Conservation (phyloP, 2,113 vertebrate genomes). For the Paradoxurus hermaphroditus region DNA sequence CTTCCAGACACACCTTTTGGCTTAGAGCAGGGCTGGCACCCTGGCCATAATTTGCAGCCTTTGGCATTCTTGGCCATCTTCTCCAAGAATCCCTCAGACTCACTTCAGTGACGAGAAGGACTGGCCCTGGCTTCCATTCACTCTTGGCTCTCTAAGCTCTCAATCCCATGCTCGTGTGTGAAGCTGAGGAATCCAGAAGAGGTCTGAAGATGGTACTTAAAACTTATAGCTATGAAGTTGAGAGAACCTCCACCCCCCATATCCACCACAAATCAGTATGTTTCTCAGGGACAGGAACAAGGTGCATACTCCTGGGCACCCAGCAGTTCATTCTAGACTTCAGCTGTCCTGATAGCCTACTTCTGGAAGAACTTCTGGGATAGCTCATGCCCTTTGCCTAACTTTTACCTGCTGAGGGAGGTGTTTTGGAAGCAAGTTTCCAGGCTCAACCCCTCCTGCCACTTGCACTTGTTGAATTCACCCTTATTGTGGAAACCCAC, state of each 20-base stretch:
- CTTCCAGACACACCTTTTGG: not conserved
- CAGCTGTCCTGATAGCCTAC: not conserved
- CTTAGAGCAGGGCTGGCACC: not conserved
- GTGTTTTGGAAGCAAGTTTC: not conserved
- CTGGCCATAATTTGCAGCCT: not conserved
- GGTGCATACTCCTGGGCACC: not conserved
- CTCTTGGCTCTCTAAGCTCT: not conserved
- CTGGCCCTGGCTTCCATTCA: not conserved
- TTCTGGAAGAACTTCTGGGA: not conserved
- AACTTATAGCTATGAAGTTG: not conserved
- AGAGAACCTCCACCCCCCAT: not conserved
- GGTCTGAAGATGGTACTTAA: not conserved
- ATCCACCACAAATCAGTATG: not conserved
- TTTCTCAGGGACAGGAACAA: not conserved
- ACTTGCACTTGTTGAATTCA: not conserved
- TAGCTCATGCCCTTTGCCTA: not conserved
- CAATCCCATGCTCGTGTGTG: not conserved
- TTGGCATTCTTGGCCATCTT: not conserved
- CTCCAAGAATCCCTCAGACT: not conserved
- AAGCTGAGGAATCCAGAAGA: not conserved
- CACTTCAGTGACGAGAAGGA: not conserved
- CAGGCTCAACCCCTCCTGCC: not conserved
- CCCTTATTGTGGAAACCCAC: not conserved
- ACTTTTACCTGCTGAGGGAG: not conserved
- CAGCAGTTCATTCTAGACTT: not conserved